Percentiles rank a stretch among this genome's conserved stretches.
Conservation (phyloP, 2,113 vertebrate genomes). For the Bubalus kerabau region DNA sequence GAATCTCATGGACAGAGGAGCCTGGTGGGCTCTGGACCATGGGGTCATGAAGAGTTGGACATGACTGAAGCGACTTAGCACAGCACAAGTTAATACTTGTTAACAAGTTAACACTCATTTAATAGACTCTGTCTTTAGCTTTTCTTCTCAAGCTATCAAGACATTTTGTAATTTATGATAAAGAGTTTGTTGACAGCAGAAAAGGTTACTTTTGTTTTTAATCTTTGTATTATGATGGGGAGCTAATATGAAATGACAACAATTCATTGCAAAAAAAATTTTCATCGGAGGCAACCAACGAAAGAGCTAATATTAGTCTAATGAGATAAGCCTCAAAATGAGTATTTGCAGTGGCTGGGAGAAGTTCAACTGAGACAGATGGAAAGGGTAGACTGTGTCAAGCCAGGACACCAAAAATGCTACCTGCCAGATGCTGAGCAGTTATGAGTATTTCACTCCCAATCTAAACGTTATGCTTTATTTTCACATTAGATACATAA, state of each 20-base stretch:
- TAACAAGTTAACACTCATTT: background rate
- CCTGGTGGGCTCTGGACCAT: background rate
- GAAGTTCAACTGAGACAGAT: background rate
- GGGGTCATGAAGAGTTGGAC: rapidly evolving
- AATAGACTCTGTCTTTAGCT: background rate
- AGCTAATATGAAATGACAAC: background rate
- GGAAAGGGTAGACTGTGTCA: background rate
- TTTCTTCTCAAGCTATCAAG: background rate
- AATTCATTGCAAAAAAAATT: background rate
- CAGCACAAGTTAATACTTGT: background rate
- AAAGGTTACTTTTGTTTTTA: background rate
- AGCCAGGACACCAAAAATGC: rapidly evolving
- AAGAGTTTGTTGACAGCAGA: background rate
- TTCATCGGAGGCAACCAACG: background rate
- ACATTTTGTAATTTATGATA: background rate
- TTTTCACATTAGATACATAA: background rate
- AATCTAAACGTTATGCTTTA: background rate
- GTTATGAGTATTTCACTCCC: background rate
- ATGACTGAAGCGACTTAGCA: background rate
- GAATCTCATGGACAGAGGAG: background rate
- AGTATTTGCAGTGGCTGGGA: background rate
- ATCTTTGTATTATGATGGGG: background rate
- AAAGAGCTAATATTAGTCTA: background rate
- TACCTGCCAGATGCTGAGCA: background rate
- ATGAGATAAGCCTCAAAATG: background rate